Evolutionary conservation across 2,113 vertebrate genomes (phyloP).

Genomic region (Tyto alba): DNA sequence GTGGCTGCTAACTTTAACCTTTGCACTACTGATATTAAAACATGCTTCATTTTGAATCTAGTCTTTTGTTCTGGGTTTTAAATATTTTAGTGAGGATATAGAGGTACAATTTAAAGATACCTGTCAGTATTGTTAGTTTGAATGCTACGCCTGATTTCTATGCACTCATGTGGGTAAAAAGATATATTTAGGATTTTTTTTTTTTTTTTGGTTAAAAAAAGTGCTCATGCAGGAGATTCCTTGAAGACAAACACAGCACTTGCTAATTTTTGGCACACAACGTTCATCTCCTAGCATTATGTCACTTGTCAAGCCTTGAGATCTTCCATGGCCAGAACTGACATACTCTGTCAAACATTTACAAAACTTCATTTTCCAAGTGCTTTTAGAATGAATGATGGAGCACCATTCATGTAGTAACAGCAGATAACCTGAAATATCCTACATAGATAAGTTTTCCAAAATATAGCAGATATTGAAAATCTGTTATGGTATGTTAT

Average conservation of each 20-base stretch:
- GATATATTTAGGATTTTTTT: background rate
- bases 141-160: background rate
- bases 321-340: constrained; percentile 1
- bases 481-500: background rate
- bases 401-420: background rate
- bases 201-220: background rate
- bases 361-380: background rate
- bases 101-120: background rate
- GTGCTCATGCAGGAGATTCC: background rate
- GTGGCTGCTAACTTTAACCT: background rate
- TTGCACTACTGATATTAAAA: background rate
- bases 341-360: constrained; percentile 38
- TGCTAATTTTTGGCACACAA: constrained; percentile 34
- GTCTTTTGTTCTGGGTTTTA: background rate
- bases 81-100: background rate
- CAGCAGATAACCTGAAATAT: background rate
- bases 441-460: background rate
- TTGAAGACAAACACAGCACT: background rate
- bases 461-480: background rate
- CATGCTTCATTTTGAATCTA: background rate
- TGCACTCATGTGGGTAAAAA: background rate
- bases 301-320: constrained; percentile 31
- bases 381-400: constrained; percentile 15
- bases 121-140: background rate
- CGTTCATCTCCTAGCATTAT: background rate